Evolutionary conservation across 2,888 invertebrate species (phyloP).

Genomic region (Acronicta leporina): DNA sequence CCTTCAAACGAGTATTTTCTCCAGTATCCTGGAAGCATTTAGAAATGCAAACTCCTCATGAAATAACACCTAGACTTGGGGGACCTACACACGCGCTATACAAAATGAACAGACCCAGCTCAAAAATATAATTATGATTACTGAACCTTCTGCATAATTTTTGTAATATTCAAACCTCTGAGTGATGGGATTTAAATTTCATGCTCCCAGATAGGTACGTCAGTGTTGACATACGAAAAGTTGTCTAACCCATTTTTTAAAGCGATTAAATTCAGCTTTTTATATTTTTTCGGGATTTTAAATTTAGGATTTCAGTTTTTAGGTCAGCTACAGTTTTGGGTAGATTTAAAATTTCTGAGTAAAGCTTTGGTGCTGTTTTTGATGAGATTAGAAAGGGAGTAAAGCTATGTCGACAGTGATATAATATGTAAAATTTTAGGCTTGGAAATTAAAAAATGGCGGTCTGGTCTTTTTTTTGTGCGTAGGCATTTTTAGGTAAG

Average conservation of each 20-base stretch:
- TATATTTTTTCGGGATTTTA: conserved; percentile 18
- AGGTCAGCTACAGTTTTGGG: conserved; percentile 4
- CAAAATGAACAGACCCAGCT: too few relatives aligned
- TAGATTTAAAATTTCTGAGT: not conserved
- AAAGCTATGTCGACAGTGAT: not conserved
- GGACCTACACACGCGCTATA: too few relatives aligned
- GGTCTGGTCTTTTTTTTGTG: too few relatives aligned
- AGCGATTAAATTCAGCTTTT: conserved; percentile 23
- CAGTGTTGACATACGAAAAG: conserved; percentile 36
- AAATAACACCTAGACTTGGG: too few relatives aligned
- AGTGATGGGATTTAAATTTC: conserved; percentile 29
- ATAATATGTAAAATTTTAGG: not conserved
- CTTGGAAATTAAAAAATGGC: too few relatives aligned
- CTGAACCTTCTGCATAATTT: conserved; percentile 4
- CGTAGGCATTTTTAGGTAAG: too few relatives aligned
- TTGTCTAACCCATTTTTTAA: conserved; percentile 17
- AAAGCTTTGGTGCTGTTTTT: not conserved
- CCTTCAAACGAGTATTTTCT: too few relatives aligned
- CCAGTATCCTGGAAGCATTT: too few relatives aligned
- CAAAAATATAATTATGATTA: too few relatives aligned
- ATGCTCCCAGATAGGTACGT: conserved; percentile 13
- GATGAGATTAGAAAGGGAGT: not conserved
- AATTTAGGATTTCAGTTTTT: conserved; percentile 14
- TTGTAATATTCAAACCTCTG: not conserved
- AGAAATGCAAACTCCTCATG: too few relatives aligned